Evolutionary conservation across 2,797 vertebrate species (phyloP).

Genomic region (Trematomus bernacchii): DNA sequence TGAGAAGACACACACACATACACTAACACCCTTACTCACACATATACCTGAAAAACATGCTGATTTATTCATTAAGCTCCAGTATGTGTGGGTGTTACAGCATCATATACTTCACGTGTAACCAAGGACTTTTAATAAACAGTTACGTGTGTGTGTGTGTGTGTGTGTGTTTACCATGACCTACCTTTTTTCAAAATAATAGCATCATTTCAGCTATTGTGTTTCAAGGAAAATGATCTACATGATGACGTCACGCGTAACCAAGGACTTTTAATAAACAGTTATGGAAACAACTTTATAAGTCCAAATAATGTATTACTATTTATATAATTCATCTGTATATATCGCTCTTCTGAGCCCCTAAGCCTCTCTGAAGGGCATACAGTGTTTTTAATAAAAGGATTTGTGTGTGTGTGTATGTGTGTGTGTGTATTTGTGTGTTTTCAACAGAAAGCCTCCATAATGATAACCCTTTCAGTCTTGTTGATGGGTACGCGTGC

Average conservation of each 20-base stretch:
- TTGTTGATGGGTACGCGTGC: no score
- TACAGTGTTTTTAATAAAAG: slow-evolving; percentile 30
- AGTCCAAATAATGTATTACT: no score
- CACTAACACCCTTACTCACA: slow-evolving; percentile 1
- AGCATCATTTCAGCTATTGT: no score
- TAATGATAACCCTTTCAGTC: neutral
- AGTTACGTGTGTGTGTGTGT: no score
- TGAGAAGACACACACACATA: neutral
- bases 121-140: slow-evolving; percentile 16
- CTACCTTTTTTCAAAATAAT: no score
- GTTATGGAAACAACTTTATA: slow-evolving; percentile 16
- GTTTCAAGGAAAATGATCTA: no score
- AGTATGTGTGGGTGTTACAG: slow-evolving; percentile 19
- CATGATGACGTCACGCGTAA: no score
- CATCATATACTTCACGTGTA: slow-evolving; percentile 10
- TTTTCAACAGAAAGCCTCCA: neutral
- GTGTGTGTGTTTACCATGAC: no score
- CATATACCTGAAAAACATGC: slow-evolving; percentile 11
- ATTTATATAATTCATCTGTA: no score
- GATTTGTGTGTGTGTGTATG: neutral
- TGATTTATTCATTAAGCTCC: slow-evolving; percentile 26
- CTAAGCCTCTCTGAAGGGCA: slow-evolving; percentile 21
- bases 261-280: slow-evolving; percentile 31
- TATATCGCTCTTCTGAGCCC: neutral
- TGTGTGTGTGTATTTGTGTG: neutral